Evolutionary conservation across 2,888 invertebrate genomes (phyloP).

Genomic region (Lydus trimaculatus): DNA sequence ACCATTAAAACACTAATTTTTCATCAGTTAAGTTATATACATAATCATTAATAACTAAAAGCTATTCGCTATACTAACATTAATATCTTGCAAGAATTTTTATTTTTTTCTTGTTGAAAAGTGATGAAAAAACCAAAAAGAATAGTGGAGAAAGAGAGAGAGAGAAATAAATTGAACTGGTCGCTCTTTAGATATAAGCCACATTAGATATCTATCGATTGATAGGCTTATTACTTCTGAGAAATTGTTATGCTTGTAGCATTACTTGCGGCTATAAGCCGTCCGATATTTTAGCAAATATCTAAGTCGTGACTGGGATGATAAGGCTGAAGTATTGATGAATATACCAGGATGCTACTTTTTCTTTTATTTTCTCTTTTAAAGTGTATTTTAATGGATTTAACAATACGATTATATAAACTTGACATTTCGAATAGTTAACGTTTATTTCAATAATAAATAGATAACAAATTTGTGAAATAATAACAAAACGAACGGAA

Average conservation of each 20-base stretch:
- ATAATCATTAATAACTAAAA: slow-evolving; percentile 31
- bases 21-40: slow-evolving; percentile 15
- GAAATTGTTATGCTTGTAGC: slow-evolving; percentile 21
- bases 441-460: background rate
- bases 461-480: background rate
- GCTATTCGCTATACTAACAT: slow-evolving; percentile 15
- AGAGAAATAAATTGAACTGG: background rate
- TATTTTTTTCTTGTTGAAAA: slow-evolving; percentile 6
- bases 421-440: background rate
- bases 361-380: background rate
- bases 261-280: slow-evolving; percentile 18
- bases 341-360: background rate
- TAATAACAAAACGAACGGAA: background rate
- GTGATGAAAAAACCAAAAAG: background rate
- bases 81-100: slow-evolving; percentile 18
- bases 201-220: slow-evolving; percentile 29
- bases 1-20: slow-evolving; percentile 30
- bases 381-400: background rate
- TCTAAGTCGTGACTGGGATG: slow-evolving; percentile 37
- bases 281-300: slow-evolving; percentile 34
- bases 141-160: background rate
- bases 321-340: slow-evolving; percentile 20
- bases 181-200: slow-evolving; percentile 4
- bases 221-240: slow-evolving; percentile 28
- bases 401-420: background rate